Percentiles rank a stretch among this genome's conserved stretches.
Evolutionary conservation across 2,113 vertebrate genomes (phyloP).

Genomic region (Serinus canaria): DNA sequence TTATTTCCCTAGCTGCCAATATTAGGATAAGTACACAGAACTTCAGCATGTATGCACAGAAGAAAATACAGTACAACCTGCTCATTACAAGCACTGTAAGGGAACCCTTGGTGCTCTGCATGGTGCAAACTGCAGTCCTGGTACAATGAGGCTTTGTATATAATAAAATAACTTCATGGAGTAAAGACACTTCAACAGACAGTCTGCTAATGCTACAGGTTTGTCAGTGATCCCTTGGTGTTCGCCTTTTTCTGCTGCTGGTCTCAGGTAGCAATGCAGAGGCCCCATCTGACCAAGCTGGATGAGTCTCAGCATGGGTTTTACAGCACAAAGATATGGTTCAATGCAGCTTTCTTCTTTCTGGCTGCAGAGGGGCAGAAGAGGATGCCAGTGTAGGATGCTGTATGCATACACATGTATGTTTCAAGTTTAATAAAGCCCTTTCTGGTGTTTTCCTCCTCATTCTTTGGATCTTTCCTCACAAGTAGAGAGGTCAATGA

Average conservation of each 20-base stretch:
- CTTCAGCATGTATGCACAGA: not conserved
- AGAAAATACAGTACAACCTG: not conserved
- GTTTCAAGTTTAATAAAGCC: not conserved
- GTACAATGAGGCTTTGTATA: not conserved
- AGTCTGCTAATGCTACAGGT: not conserved
- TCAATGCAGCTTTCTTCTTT: not conserved
- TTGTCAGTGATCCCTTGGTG: not conserved
- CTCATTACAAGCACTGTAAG: not conserved
- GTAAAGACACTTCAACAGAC: not conserved
- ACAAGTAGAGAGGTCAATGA: not conserved
- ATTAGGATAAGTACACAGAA: not conserved
- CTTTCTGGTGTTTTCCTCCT: not conserved
- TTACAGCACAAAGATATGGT: not conserved
- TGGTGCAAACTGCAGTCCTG: not conserved
- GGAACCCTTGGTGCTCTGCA: not conserved
- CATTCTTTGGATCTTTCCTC: not conserved
- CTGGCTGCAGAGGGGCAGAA: not conserved
- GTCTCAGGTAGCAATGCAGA: fast-evolving
- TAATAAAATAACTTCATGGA: not conserved
- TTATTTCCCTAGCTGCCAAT: constrained; percentile 14
- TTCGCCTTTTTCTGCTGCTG: not conserved
- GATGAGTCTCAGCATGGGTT: not conserved
- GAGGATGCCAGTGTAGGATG: not conserved
- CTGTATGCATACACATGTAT: not conserved
- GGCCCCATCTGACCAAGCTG: fast-evolving